Evolutionary conservation across 2,888 invertebrate species (phyloP).

Genomic region (Mayetiola destructor): DNA sequence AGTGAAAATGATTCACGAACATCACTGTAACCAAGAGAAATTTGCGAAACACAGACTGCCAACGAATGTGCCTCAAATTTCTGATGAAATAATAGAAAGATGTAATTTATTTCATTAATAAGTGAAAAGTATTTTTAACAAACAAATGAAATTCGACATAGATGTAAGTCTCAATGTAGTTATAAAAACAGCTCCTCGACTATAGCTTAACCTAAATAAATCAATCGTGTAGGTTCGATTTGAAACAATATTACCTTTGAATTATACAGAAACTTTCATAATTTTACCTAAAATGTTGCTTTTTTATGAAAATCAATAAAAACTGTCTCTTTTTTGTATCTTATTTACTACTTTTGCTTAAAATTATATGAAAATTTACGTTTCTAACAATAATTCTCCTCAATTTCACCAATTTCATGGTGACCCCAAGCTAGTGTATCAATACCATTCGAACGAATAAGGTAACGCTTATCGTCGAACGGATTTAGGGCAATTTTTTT

Average conservation of each 20-base stretch:
- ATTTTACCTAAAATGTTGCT: constrained; percentile 6
- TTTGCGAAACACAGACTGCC: too few species aligned
- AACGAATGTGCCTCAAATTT: too few species aligned
- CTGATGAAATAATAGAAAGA: too few species aligned
- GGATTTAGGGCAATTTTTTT: constrained; percentile 7
- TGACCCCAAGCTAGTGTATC: constrained; percentile 10
- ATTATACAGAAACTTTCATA: constrained; percentile 8
- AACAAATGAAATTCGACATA: too few species aligned
- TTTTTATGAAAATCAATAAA: constrained; percentile 8
- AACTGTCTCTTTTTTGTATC: constrained; percentile 8
- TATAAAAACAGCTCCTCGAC: too few species aligned
- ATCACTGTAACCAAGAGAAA: too few species aligned
- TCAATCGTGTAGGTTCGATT: constrained; percentile 4
- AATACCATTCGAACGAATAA: constrained; percentile 11
- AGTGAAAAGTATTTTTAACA: too few species aligned
- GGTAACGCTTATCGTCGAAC: constrained; percentile 10
- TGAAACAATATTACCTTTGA: constrained; percentile 4
- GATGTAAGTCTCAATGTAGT: too few species aligned
- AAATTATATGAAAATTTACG: constrained; percentile 9
- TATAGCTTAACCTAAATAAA: too few species aligned
- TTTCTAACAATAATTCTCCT: constrained; percentile 9
- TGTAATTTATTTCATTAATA: too few species aligned
- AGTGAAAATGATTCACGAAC: too few species aligned
- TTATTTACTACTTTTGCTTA: constrained; percentile 9
- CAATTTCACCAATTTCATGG: constrained; percentile 7